phyloP scores from a whole-genome alignment of 2,888 invertebrate species.

The Nomada lathburiana region DNA sequence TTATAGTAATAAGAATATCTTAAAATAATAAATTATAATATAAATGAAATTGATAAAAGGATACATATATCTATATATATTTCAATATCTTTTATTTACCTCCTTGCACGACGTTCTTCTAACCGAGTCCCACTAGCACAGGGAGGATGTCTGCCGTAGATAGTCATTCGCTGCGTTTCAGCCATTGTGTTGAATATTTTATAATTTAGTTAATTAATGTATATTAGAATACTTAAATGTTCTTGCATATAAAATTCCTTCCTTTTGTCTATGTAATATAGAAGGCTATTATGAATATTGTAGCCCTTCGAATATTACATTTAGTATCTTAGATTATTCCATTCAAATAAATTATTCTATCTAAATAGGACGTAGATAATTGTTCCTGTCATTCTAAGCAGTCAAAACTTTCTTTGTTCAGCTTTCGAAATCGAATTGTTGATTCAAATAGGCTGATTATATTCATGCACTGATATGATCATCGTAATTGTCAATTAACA shows the following conservation, averaged over 20 bases:
- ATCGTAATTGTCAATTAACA: constrained; percentile 25
- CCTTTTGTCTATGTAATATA: constrained; percentile 19
- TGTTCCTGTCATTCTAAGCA: constrained; percentile 27
- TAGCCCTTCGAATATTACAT: constrained; percentile 22
- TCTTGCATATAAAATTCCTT: constrained; percentile 33
- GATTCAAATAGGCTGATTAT: constrained; percentile 26
- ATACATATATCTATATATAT: background rate
- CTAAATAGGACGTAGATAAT: constrained; percentile 20
- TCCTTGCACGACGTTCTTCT: constrained; percentile 90
- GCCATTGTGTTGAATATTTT: constrained; percentile 86
- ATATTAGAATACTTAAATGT: constrained; percentile 30
- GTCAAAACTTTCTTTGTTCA: constrained; percentile 19
- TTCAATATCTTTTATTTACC: constrained; percentile 77
- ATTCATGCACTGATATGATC: constrained; percentile 9
- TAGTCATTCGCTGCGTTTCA: constrained; percentile 89
- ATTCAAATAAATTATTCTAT: constrained; percentile 38
- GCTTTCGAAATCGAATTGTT: constrained; percentile 13
- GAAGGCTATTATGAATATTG: constrained; percentile 20
- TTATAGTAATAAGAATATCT: background rate
- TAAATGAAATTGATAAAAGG: background rate
- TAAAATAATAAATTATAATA: background rate
- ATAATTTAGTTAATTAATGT: constrained; percentile 38
- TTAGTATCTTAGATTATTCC: constrained; percentile 20
- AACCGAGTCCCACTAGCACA: constrained; percentile 90
- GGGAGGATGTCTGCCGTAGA: constrained; percentile 91